phyloP scores from a whole-genome alignment of 2,113 vertebrate genomes.

The Pyrgilauda ruficollis region DNA sequence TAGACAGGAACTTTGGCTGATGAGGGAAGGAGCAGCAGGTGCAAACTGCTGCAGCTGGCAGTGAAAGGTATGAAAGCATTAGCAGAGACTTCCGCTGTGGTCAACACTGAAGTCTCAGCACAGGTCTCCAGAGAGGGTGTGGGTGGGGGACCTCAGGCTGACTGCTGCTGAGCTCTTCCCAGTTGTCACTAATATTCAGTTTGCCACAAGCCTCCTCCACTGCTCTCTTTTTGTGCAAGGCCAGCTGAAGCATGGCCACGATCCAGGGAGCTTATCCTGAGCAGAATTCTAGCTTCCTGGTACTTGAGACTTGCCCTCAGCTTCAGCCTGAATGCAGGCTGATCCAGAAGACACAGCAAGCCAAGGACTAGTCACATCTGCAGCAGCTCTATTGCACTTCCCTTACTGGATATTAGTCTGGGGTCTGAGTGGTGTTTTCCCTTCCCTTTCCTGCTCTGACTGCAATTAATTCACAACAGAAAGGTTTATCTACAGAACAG shows the following conservation, averaged over 20 bases:
- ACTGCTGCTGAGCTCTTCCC: background rate
- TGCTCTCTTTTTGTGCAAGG: background rate
- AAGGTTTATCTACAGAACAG: background rate
- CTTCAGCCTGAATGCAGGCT: background rate
- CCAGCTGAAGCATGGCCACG: accelerated
- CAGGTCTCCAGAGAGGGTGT: conserved; percentile 53
- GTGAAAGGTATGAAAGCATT: conserved; percentile 77
- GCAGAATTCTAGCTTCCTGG: background rate
- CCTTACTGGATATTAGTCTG: background rate
- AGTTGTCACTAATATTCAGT: background rate
- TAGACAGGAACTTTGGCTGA: conserved; percentile 11
- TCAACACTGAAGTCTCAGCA: background rate
- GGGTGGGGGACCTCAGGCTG: conserved; percentile 4
- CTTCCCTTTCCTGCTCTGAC: background rate
- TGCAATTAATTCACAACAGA: background rate
- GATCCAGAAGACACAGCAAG: background rate
- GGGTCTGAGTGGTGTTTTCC: background rate
- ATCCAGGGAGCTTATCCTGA: accelerated
- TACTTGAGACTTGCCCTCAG: accelerated
- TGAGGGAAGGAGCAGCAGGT: conserved; percentile 58
- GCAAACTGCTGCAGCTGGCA: conserved; percentile 66
- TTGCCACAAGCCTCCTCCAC: background rate
- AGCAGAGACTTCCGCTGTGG: conserved; percentile 69
- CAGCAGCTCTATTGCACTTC: background rate
- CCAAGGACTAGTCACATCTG: background rate